phyloP scores from a whole-genome alignment of 1,140 invertebrate species.

The Psix sp. region DNA sequence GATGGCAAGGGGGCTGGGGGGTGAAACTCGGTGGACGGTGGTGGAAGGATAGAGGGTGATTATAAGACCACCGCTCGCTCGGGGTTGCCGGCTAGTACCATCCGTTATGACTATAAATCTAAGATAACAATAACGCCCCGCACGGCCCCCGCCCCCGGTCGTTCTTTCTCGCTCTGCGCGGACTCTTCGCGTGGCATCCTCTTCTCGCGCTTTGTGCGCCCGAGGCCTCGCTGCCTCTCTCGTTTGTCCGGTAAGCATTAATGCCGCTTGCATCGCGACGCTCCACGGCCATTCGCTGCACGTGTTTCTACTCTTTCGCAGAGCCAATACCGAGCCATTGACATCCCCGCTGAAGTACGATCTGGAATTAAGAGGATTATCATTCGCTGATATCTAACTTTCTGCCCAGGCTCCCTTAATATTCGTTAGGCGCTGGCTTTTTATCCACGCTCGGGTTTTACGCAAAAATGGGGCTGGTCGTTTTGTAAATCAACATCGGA shows the following conservation, averaged over 20 bases:
- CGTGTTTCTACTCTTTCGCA: slow-evolving; percentile 64
- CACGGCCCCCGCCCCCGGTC: slow-evolving; percentile 55
- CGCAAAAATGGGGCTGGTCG: too few relatives aligned
- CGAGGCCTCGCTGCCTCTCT: slow-evolving; percentile 43
- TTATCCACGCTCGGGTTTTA: too few relatives aligned
- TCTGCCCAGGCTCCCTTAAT: slow-evolving; percentile 22
- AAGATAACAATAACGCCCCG: slow-evolving; percentile 77
- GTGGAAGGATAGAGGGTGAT: slow-evolving; percentile 73
- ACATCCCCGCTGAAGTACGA: slow-evolving; percentile 48
- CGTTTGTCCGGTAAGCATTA: slow-evolving; percentile 70
- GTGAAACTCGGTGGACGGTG: slow-evolving; percentile 57
- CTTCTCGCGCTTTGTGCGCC: slow-evolving; percentile 24
- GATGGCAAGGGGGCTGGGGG: slow-evolving; percentile 41
- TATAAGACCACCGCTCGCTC: slow-evolving; percentile 74
- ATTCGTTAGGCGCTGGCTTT: slow-evolving; percentile 30
- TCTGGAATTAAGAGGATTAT: slow-evolving; percentile 53
- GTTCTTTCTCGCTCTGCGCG: slow-evolving; percentile 50
- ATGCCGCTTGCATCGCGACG: slow-evolving; percentile 62
- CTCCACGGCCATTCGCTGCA: slow-evolving; percentile 70
- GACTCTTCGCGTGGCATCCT: slow-evolving; percentile 12
- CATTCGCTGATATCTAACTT: slow-evolving; percentile 41
- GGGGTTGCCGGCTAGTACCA: slow-evolving; percentile 75
- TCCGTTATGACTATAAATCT: slow-evolving; percentile 78
- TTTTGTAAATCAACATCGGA: too few relatives aligned
- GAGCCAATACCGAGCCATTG: slow-evolving; percentile 59